phyloP scores from a whole-genome alignment of 53 echinoderm and acorn worm species.

The Mesocentrotus franciscanus region DNA sequence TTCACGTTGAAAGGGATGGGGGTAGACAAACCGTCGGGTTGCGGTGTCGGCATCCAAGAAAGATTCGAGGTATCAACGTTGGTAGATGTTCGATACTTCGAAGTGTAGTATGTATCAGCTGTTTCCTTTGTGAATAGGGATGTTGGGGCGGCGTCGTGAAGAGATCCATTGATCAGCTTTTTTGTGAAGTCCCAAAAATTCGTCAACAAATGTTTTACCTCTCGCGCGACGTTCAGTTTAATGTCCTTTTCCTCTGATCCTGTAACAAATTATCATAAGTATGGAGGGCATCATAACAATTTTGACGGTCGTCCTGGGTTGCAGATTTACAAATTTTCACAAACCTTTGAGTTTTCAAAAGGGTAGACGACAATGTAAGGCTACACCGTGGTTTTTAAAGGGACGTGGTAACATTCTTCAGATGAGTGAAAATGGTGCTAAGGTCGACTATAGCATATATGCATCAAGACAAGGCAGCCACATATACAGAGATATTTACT shows the following conservation, averaged over 20 bases:
- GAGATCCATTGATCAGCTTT: background rate
- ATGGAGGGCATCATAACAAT: background rate
- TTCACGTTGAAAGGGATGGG: background rate
- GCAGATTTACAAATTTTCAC: too few relatives aligned
- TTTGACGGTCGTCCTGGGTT: background rate
- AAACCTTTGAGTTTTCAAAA: too few relatives aligned
- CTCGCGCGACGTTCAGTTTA: background rate
- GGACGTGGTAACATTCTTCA: too few relatives aligned
- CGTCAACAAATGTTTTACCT: background rate
- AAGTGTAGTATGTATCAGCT: constrained; percentile 20
- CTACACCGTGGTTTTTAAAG: too few relatives aligned
- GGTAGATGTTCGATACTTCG: background rate
- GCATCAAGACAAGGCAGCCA: too few relatives aligned
- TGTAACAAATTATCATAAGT: background rate
- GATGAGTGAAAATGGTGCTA: too few relatives aligned
- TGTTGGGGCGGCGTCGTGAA: background rate
- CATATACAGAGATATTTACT: too few relatives aligned
- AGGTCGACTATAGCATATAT: too few relatives aligned
- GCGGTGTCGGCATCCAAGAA: background rate
- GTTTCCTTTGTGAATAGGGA: constrained; percentile 41
- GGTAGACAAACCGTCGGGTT: too few relatives aligned
- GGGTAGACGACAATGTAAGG: too few relatives aligned
- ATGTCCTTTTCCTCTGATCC: background rate
- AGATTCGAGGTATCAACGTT: background rate
- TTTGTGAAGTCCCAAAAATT: background rate